Base-by-base conservation (phyloP, 2,113 vertebrate genomes). In the Oxyura jamaicensis region DNA sequence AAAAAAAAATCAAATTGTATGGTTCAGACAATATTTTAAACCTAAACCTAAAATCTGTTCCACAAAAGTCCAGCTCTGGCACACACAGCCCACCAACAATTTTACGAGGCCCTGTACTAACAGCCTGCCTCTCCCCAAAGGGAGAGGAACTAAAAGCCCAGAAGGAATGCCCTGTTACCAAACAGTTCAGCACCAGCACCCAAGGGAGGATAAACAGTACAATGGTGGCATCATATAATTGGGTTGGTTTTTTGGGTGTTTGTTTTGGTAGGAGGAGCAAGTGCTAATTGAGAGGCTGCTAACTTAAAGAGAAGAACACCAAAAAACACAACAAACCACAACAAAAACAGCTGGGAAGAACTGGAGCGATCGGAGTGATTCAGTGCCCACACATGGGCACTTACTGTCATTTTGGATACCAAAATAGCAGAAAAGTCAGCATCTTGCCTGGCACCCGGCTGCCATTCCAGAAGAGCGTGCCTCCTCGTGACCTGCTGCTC, bases 111-210 rank as follows among this genome's bases (percentile, higher is more conserved):
- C 71, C 28, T 22, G 58, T n/a, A 79, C 52, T 55, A 88, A 48
- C 4, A 87, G 74, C 12, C 60, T 29, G 36, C 35, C 52, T 50
- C 69, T 83, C 31, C 21, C n/a, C 13, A 8, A 39, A 39, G 68
- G 56, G 18, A 46, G 72, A 69, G 39, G 73, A 74, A 56, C 36
- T 8, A 75, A 80, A 66, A 78, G 41, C 28, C 75, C 39, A 82
- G 81, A 71, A 85, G 3, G 52, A 60, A 18, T 55, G 18, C 22
- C 62, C 63, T 0, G 0, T 72, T 71, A 72, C 13, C 0, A 0
- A 10, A 20, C 21, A 75, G 82, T 14, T 55, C 6, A 83, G 55
- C 15, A 66, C 41, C n/a, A 56, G 6, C 29, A 8, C 3, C 19
- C 72, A 67, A 59, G 60, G 23, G 1, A 2, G 2, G 5, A 2